Evolutionary conservation across 2,113 vertebrate genomes (phyloP), one percentile per base, ranked within the genome.

Genomic region (Calidris pygmaea): DNA sequence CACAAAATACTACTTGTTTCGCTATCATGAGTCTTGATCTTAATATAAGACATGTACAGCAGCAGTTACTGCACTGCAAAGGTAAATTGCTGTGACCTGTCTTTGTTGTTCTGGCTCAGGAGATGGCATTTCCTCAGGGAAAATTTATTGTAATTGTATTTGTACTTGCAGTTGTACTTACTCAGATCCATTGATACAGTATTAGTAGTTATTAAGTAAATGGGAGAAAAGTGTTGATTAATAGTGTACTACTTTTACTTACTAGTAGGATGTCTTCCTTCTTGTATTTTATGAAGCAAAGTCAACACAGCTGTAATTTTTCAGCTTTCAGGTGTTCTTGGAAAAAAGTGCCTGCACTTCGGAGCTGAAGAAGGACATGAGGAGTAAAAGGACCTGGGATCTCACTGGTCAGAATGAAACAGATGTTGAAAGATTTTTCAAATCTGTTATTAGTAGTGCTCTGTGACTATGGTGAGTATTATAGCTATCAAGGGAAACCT

Each of bases 361-460:
- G 26, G 66, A 78, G 73, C 92, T 97, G 96, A 97, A 94, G 89
- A 97, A 95, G 98, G 98, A 98, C 98, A 99, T 99, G 99, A 96
- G 97, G 98, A 98, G 98, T 98, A 97, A 98, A 97, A 97, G 95
- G 98, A 97, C 93, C 94, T 75, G 62, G 97, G 97, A 97, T 98
- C 97, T 97, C 96, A 94, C 87, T 97, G 96, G 95, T 98, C 98
- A 99, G 99, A 98, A 99, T 99, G 99, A 99, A 98, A 99, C 98
- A 98, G 97, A 98, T 95, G 95, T 93, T 98, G 98, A 98, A 97
- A 97, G 97, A 97, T 97, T 91, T 98, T 98, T 98, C 98, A 97
- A 98, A 98, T 97, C 95, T 98, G 2, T 97, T 99, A 84, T 97
- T 99, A 95, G 97, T 99, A 94, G 96, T 98, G 52, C 98, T 99